Evolutionary conservation across 2,888 invertebrate species (phyloP), one percentile per base, ranked within the genome.

Genomic region (Brachypalpus laphriformis): DNA sequence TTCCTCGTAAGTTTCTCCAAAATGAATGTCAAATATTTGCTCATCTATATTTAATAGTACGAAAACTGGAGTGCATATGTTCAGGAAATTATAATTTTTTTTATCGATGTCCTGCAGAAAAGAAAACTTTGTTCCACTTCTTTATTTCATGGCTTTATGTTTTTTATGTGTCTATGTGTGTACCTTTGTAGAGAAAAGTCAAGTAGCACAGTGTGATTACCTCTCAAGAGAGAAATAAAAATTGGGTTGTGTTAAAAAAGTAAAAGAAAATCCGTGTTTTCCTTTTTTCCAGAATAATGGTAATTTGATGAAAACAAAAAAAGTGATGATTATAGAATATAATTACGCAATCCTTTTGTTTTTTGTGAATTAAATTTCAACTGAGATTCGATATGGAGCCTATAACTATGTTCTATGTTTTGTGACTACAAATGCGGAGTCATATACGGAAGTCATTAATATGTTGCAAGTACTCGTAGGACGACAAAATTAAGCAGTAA

Each of bases 21-120:
- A 63, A 78, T 78, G 14, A 72, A 49, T 80, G 40, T 42, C 56
- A 80, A 80, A 72, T 57, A 72, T 65, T 80, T 74, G 59, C 42
- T 40, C 18, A 66, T 72, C 25, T 45, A 74, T 80, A 66, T 8
- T 51, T 80, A 59, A 66, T 66, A 54, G 14, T 16, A 59, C 40
- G 16, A 45, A 51, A 74, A 34, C 22, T 59, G 34, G 66, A 34
- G 51, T 37, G 45, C 47, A 63, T 63, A 49, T 71, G 65, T 14
- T 71, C 56, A 14, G 20, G 14, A 42, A 54, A 66, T 25, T 51
- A 22, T 42, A 61, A 11, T 63, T 63, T 31, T 78, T 40, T 65
- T 25, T n/a, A 42, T 42, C 20, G 51, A 25, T 51, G 14, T 51
- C 22, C 51, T 71, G 56, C 22, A 31, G n/a, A 56, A 63, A 28